These are phyloP conservation scores for Chaetops frenatus DNA, from an alignment of 2,113 vertebrate genomes.

Conservation along the genomic window DNA sequence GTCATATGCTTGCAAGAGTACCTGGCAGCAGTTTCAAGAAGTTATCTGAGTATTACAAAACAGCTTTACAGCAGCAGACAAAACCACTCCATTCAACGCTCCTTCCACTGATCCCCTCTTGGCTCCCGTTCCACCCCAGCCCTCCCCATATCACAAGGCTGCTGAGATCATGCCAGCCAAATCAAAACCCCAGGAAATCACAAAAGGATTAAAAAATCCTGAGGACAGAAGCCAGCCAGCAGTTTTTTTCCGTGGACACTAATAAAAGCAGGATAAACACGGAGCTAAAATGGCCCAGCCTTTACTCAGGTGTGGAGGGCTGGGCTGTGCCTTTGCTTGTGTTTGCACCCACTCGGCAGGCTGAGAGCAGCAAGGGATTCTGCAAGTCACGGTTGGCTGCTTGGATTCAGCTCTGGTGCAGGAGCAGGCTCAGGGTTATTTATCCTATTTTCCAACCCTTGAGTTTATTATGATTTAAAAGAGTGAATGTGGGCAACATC, in stretches of 20 bases:
- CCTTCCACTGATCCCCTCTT: constrained; percentile 14
- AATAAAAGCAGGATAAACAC: background rate
- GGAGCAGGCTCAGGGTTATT: background rate
- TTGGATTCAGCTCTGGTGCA: background rate
- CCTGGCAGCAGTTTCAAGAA: constrained; percentile 30
- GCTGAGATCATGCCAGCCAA: background rate
- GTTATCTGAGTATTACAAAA: constrained; percentile 45
- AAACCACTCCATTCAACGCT: constrained; percentile 10
- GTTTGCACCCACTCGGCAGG: background rate
- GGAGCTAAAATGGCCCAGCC: background rate
- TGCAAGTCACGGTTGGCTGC: background rate
- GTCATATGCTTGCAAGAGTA: constrained; percentile 35
- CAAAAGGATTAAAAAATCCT: constrained; percentile 36
- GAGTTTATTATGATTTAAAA: background rate
- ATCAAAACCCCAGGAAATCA: constrained; percentile 43
- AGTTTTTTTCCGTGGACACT: background rate
- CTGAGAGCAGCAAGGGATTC: background rate
- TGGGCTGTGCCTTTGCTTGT: background rate
- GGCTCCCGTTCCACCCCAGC: background rate
- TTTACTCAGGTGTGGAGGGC: background rate
- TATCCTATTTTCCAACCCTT: background rate
- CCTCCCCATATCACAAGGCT: constrained; percentile 34
- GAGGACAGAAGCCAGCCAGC: background rate
- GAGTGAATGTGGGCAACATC: background rate
- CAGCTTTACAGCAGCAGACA: background rate